Evolutionary conservation across 1,140 invertebrate genomes (phyloP).

Genomic region (Elymnias hypermnestra): DNA sequence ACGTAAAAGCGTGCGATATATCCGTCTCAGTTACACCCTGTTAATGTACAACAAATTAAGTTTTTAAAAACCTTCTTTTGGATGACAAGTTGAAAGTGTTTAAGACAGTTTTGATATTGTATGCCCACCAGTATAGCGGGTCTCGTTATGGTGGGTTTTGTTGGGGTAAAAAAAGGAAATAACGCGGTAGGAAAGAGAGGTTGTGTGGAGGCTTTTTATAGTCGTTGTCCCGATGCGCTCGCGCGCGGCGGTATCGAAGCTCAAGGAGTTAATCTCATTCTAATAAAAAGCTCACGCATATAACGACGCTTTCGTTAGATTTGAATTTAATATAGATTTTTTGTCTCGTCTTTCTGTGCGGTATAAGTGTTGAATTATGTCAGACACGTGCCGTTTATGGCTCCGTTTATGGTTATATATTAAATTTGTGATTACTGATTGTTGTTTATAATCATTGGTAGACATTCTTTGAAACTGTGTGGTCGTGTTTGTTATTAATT

Average conservation of each 20-base stretch:
- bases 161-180: slow-evolving; percentile 55
- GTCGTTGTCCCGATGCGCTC: slow-evolving; percentile 66
- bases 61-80: slow-evolving; percentile 36
- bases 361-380: slow-evolving; percentile 59
- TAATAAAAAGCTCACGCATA: slow-evolving; percentile 71
- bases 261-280: slow-evolving; percentile 71
- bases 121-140: slow-evolving; percentile 38
- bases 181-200: slow-evolving; percentile 63
- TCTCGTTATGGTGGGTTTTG: slow-evolving; percentile 50
- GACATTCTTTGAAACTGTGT: slow-evolving; percentile 53
- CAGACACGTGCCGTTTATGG: slow-evolving; percentile 60
- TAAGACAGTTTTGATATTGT: slow-evolving; percentile 48
- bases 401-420: slow-evolving; percentile 60
- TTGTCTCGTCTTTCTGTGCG: slow-evolving; percentile 45
- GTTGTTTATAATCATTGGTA: slow-evolving; percentile 62
- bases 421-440: slow-evolving; percentile 60
- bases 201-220: slow-evolving; percentile 64
- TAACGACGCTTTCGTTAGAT: slow-evolving; percentile 57
- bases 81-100: slow-evolving; percentile 54
- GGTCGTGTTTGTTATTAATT: slow-evolving; percentile 53
- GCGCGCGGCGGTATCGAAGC: slow-evolving; percentile 67
- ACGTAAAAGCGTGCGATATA: slow-evolving; percentile 35
- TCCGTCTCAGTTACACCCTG: slow-evolving; percentile 37
- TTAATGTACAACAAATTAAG: slow-evolving; percentile 36
- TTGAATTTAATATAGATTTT: slow-evolving; percentile 51